phyloP scores from a whole-genome alignment of 2,113 vertebrate genomes.

The Laterallus jamaicensis region DNA sequence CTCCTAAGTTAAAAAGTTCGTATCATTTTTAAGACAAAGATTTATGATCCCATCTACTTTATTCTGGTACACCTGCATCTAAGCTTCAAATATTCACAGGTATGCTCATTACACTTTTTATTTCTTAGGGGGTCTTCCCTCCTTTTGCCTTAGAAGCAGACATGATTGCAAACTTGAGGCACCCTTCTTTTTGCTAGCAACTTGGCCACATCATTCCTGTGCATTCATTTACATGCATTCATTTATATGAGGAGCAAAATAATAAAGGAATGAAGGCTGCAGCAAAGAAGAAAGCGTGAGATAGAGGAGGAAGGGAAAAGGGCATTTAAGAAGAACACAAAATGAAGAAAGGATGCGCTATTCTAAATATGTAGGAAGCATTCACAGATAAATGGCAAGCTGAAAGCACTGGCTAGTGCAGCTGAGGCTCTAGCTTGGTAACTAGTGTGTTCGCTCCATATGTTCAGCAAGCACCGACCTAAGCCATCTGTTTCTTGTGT shows the following conservation, averaged over 20 bases:
- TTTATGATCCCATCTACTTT: neutral
- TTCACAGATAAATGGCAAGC: neutral
- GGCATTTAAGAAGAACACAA: neutral
- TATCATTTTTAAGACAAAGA: neutral
- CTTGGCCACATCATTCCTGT: neutral
- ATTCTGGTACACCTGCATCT: neutral
- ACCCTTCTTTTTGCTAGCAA: neutral
- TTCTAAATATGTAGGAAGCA: neutral
- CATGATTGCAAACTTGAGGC: neutral
- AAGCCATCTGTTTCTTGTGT: constrained; percentile 35
- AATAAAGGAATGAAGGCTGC: neutral
- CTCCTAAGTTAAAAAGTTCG: neutral
- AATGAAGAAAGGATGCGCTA: neutral
- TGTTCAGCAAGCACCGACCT: neutral
- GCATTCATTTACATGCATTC: neutral
- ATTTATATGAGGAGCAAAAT: neutral
- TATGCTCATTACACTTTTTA: neutral
- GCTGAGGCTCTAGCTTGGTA: constrained; percentile 37
- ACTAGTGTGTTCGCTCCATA: neutral
- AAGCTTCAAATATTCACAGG: neutral
- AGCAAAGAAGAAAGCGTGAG: neutral
- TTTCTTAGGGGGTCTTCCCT: neutral
- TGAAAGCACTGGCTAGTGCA: constrained; percentile 19
- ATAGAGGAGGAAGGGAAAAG: neutral
- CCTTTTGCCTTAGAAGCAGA: neutral